Base-by-base conservation (phyloP, 1,140 invertebrate genomes). In the Drosophila hydei region DNA sequence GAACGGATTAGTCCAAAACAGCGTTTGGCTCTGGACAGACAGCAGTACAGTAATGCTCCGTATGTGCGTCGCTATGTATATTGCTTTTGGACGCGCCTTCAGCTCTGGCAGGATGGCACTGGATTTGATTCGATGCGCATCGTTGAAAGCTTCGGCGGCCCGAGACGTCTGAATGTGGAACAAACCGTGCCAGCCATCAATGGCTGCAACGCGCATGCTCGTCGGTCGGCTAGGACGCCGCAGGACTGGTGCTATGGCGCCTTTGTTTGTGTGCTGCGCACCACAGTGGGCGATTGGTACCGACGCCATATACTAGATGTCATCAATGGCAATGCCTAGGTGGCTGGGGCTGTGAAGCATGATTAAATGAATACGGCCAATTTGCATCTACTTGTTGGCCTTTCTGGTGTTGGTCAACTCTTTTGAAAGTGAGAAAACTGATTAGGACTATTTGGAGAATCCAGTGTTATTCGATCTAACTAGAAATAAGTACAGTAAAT, bases 241-340 rank as follows among this genome's bases (percentile, higher is more conserved):
- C 36, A 16, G 1, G 38, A 47, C 6, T 68, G 69, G 56, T 75
- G 73, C 25, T 75, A 73, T 36, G 21, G 18, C 3, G 70, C 56
- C 1, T 76, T 76, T 8, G 38, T n/a, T 1, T 76, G 73, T 23
- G 70, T 76, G 12, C 30, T 76, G 23, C 21, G 21, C 6, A 68
- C 70, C 3, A 19, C 62, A 0, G 73, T 76, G 27, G 73, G 73
- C 18, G 43, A 54, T 14, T 76, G 73, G 70, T 76, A 48, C 45
- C 56, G 73, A 3, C 43, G 45, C 2, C 58, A 72, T 33, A 72
- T 75, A 58, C 33, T 42, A 23, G 69, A 75, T 23, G 62, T 75
- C 1, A 72, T 75, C 16, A 75, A 75, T 47, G 62, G 58, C 8
- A 75, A 75, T 19, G 69, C 52, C n/a, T 75, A 75, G 8, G 38